Evolutionary conservation across 2,797 vertebrate species (phyloP).

Genomic region (Phaenicophaeus curvirostris): DNA sequence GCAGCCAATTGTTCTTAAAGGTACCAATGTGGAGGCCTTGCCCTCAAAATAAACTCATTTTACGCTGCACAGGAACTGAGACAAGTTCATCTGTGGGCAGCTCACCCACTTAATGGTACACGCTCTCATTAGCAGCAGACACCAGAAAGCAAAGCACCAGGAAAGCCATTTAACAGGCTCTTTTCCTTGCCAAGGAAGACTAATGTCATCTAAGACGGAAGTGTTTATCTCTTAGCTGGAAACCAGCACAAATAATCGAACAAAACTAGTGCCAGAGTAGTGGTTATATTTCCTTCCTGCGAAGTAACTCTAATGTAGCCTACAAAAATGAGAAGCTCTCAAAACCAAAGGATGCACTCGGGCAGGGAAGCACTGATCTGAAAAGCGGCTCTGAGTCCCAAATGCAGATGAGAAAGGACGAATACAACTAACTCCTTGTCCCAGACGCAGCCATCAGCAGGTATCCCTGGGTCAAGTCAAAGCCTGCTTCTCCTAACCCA

Average conservation of each 20-base stretch:
- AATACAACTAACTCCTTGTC: not conserved
- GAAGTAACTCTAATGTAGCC: not conserved
- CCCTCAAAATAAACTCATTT: not conserved
- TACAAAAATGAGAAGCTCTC: not conserved
- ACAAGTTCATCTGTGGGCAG: not conserved
- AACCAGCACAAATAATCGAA: not conserved
- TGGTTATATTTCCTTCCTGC: not conserved
- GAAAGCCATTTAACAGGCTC: not conserved
- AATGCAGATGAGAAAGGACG: accelerated
- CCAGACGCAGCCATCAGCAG: not conserved
- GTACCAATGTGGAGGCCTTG: not conserved
- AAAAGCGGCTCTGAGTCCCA: not conserved
- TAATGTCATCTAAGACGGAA: not conserved
- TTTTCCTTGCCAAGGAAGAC: not conserved
- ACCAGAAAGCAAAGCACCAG: not conserved
- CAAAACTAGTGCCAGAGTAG: not conserved
- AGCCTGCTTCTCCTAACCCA: not conserved
- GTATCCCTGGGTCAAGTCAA: not conserved
- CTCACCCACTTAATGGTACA: not conserved
- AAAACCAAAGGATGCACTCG: accelerated
- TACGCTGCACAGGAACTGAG: not conserved
- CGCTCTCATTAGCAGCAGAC: not conserved
- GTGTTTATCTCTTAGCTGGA: not conserved
- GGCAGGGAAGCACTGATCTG: not conserved
- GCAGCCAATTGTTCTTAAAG: not conserved